Evolutionary conservation across 2,797 vertebrate species (phyloP).

Genomic region (Lutra lutra): DNA sequence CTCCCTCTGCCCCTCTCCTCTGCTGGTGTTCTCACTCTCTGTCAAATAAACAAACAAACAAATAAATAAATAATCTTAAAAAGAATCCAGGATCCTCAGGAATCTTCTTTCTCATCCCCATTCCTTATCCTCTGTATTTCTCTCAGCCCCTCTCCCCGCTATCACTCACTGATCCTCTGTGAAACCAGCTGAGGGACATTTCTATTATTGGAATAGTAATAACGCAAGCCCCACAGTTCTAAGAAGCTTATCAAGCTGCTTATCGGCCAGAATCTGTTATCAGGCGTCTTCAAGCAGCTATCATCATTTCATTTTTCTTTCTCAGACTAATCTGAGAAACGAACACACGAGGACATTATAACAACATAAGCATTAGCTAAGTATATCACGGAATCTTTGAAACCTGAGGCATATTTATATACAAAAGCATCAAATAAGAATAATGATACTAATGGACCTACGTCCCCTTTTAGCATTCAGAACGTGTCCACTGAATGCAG

Average conservation of each 20-base stretch:
- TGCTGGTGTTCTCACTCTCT: background rate
- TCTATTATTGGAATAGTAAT: background rate
- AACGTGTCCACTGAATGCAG: background rate
- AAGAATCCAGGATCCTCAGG: background rate
- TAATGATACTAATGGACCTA: background rate
- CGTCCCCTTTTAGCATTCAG: background rate
- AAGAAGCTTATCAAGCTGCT: background rate
- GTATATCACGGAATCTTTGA: conserved; percentile 23
- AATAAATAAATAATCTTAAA: background rate
- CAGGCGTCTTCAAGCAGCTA: background rate
- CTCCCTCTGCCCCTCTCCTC: background rate
- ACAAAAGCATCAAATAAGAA: conserved; percentile 39
- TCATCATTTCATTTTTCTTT: conserved; percentile 65
- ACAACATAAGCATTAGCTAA: conserved; percentile 48
- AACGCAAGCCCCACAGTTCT: conserved; percentile 23
- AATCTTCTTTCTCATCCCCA: background rate
- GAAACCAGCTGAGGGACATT: background rate
- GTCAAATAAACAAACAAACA: background rate
- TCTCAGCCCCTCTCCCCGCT: background rate
- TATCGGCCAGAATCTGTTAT: conserved; percentile 59
- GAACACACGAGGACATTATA: conserved; percentile 28
- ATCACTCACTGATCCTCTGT: background rate
- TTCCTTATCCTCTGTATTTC: background rate
- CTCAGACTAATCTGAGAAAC: conserved; percentile 51
- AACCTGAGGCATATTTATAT: conserved; percentile 42